A percentile compares a stretch with the other conserved stretches of the same genome.
phyloP scores from a whole-genome alignment of 2,888 invertebrate genomes.

The Catocala fraxini region DNA sequence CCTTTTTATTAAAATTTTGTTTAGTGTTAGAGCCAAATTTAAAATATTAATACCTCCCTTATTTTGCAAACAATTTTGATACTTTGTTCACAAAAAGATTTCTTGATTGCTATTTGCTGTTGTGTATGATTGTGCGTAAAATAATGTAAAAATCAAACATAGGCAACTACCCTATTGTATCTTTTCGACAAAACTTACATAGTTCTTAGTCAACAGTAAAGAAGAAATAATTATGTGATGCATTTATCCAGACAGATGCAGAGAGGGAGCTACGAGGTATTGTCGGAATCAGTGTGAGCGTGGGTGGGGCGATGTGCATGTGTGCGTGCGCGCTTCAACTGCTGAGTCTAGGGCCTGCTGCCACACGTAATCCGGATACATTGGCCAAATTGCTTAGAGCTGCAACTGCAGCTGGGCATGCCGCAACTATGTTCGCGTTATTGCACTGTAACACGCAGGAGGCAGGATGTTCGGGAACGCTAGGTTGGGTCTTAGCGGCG shows the following conservation, averaged over 20 bases:
- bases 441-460: constrained; percentile 78
- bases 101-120: no score
- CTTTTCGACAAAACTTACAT: background rate
- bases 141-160: no score
- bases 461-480: constrained; percentile 83
- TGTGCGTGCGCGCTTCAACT: constrained; percentile 75
- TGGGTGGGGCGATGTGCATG: constrained; percentile 79
- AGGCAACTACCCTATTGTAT: no score
- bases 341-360: constrained; percentile 64
- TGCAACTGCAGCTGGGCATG: constrained; percentile 76
- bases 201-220: background rate
- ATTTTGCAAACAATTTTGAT: no score
- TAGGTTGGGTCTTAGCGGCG: constrained; percentile 91
- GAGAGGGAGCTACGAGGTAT: constrained; percentile 77
- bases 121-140: no score
- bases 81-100: no score
- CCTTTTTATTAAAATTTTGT: no score
- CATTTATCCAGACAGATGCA: constrained; percentile 70
- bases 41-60: no score
- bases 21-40: no score
- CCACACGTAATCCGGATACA: constrained; percentile 56
- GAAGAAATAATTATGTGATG: constrained; percentile 1
- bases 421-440: constrained; percentile 73
- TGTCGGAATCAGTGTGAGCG: constrained; percentile 75
- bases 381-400: constrained; percentile 73